Percentiles rank a stretch among this genome's conserved stretches.
phyloP scores from a whole-genome alignment of 2,113 vertebrate species.

The Pseudorectes ferrugineus region DNA sequence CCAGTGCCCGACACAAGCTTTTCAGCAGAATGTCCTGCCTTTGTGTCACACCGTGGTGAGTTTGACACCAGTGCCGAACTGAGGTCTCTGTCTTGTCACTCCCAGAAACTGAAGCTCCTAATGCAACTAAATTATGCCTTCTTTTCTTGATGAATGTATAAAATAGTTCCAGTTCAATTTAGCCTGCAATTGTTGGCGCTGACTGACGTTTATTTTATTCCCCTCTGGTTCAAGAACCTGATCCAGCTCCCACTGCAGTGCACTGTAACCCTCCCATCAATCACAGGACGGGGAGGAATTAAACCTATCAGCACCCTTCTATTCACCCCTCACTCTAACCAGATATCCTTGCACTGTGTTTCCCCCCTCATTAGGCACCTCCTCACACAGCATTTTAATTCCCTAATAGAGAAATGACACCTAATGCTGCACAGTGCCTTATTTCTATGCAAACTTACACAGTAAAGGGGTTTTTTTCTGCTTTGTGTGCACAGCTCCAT shows the following conservation, averaged over 20 bases:
- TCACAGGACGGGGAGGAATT: not conserved
- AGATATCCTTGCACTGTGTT: not conserved
- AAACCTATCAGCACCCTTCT: not conserved
- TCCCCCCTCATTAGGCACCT: not conserved
- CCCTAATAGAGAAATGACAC: not conserved
- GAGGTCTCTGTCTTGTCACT: not conserved
- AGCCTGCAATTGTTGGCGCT: not conserved
- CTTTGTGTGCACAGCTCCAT: not conserved
- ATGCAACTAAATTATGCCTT: not conserved
- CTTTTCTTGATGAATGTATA: not conserved
- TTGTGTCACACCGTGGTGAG: accelerated
- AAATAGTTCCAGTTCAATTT: not conserved
- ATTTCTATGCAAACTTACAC: not conserved
- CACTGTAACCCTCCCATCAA: not conserved
- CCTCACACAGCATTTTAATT: not conserved
- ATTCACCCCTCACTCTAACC: not conserved
- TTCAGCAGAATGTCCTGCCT: no score
- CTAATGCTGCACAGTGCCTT: not conserved
- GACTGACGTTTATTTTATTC: not conserved
- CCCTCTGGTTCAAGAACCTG: not conserved
- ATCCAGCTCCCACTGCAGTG: not conserved
- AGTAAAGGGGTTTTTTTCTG: not conserved
- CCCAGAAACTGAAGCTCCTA: not conserved
- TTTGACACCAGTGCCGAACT: not conserved
- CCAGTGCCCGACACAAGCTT: accelerated